Base-by-base conservation (phyloP, 2,797 vertebrate species). In the Dromococcyx pavoninus region DNA sequence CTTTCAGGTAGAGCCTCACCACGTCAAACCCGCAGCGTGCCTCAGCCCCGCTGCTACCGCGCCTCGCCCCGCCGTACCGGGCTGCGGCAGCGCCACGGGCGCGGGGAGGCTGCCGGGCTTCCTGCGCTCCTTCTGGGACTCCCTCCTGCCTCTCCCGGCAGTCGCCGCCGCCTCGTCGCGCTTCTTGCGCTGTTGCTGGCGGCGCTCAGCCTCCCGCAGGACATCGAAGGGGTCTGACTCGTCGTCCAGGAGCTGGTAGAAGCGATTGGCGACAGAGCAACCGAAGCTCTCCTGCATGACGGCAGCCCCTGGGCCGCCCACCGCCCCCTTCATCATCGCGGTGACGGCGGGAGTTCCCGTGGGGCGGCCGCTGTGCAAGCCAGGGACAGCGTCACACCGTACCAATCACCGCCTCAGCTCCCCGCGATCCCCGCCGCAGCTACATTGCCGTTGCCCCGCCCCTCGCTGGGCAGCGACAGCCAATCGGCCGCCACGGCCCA, bases 221-320 rank as follows among this genome's bases (percentile, higher is more conserved):
- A 98, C 67, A 95, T 99, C 99, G 85, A 99, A 98, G 28, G 99
- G 99, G 95, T 99, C 99, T 2, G 98, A 98, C 12, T 99, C 98
- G 78, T 99, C 98, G 87, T 99, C 99, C 94, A 98, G 97, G 43
- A 99, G 99, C 78, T 98, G 95, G 78, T 97, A 98, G 97, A 99
- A 99, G 95, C 99, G 98, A 97, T 99, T 99, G 76, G 96, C 97
- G 64, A 99, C 98, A 3, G 92, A 96, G 92, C 99, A 99, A 4
- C 99, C 98, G 85, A 98, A 99, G 62, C 56, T 96, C 64, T 98
- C 98, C 77, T 98, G 97, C 97, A 98, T 97, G 77, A 94, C 91
- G 53, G 96, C 95, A 58, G 93, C 66, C 94, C 93, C 94, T 4
- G 93, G 79, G 17, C 94, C 96, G 73, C 90, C 92, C 64, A 92